Evolutionary conservation across 2,888 invertebrate genomes (phyloP).

Genomic region (Melanostoma scalare): DNA sequence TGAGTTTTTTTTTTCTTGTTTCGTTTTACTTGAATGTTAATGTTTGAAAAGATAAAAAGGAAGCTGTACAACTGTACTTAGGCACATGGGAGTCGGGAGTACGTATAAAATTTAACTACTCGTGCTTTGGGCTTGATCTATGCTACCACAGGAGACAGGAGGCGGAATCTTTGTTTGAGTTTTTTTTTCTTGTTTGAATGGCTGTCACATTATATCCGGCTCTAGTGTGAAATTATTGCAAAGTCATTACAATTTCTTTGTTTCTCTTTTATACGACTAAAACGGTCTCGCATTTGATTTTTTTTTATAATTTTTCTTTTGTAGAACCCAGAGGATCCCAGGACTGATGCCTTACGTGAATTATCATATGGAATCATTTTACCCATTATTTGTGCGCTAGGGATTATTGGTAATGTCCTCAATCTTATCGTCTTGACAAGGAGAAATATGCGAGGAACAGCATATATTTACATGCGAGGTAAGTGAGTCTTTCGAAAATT

Average conservation of each 20-base stretch:
- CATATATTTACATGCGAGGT: conserved; percentile 91
- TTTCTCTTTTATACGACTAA: neutral
- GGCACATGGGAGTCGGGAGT: conserved; percentile 8
- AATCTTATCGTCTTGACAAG: conserved; percentile 90
- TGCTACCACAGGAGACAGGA: conserved; percentile 25
- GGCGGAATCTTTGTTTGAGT: neutral
- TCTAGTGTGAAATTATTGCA: conserved; percentile 60
- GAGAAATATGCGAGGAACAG: conserved; percentile 89
- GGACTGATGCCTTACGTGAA: conserved; percentile 84
- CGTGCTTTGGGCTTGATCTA: neutral
- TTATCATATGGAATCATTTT: conserved; percentile 87
- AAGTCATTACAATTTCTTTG: conserved; percentile 24
- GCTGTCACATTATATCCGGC: conserved; percentile 8
- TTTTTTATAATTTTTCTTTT: conserved; percentile 17
- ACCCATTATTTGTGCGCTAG: conserved; percentile 87
- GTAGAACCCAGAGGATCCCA: conserved; percentile 83
- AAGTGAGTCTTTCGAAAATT: conserved; percentile 77
- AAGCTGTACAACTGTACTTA: conserved; percentile 12
- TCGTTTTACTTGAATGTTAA: too few species aligned
- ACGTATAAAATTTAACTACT: conserved; percentile 19
- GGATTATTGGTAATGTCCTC: conserved; percentile 90
- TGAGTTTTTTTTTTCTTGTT: conserved; percentile 44
- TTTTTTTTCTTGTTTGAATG: conserved; percentile 1
- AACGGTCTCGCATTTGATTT: conserved; percentile 19
- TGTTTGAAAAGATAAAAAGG: neutral